Conservation (phyloP, 1,140 invertebrate species). For the Conus ventricosus region DNA sequence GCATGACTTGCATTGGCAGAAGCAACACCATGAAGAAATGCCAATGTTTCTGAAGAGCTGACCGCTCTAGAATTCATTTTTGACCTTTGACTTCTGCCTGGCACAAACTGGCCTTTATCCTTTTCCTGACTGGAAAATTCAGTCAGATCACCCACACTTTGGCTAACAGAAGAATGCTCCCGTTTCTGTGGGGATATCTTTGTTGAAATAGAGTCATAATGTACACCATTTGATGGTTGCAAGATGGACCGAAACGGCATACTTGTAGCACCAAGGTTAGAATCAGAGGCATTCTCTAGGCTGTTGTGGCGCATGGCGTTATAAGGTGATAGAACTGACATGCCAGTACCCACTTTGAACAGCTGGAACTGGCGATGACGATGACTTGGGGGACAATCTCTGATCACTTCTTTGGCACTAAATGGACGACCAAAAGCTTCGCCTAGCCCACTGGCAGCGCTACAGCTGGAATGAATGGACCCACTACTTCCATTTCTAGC, state of each 20-base stretch:
- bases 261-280: neutral
- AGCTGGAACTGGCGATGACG: neutral
- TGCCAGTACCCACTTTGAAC: neutral
- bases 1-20: neutral
- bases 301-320: neutral
- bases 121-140: neutral
- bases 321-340: neutral
- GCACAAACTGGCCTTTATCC: neutral
- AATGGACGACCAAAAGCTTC: slow-evolving; percentile 68
- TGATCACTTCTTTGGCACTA: slow-evolving; percentile 69
- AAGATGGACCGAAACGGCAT: slow-evolving; percentile 65
- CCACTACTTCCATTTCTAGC: neutral
- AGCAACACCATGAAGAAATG: neutral
- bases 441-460: neutral
- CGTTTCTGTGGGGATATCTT: neutral
- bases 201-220: neutral
- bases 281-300: neutral
- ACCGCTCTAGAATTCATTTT: neutral
- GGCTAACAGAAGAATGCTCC: neutral
- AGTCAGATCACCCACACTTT: neutral
- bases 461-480: neutral
- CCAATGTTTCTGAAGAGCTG: neutral
- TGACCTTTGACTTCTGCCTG: neutral
- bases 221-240: slow-evolving; percentile 58
- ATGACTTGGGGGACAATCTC: slow-evolving; percentile 42